Evolutionary conservation across 1,140 invertebrate species (phyloP), one percentile per base, ranked within the genome.

Genomic region (Xylocopa sonorina): DNA sequence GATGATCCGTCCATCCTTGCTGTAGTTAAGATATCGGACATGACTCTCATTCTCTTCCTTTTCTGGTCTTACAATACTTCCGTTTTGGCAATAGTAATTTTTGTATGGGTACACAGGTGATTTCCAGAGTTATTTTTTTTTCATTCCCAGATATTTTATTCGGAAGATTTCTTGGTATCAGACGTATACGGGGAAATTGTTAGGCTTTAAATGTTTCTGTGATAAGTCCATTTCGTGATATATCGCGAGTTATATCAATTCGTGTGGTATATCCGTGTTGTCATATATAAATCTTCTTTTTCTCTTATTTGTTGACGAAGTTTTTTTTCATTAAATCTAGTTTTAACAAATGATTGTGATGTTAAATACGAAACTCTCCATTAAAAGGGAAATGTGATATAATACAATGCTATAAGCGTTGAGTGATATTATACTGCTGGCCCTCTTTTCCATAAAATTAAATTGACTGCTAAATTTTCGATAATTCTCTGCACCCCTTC

Each of bases 41-140:
- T 75, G 67, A 78, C 57, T 88, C 84, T 87, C 83, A 81, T 85
- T 82, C 82, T 88, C 75, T 82, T 88, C 83, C 81, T 80, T 84
- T 80, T 82, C 79, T 84, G 80, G 79, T 87, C 81, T 80, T 81
- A 81, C 83, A 80, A 74, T 46, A 62, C 68, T 83, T 69, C 62
- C 75, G 63, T 66, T 80, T 76, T 57, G 68, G 53, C 50, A 83
- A 73, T 86, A 75, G 66, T 82, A 50, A 77, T 90, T 88, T 66
- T 89, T 86, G 83, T 91, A 80, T 88, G 89, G 89, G 89, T 91
- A 79, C 87, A 91, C 75, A 91, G 88, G 85, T 91, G 90, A 90
- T 80, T 62, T 78, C 29, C 53, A 63, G 14, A 60, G 50, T 69
- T n/a, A n/a, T n/a, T n/a, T n/a, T n/a, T n/a, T n/a, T n/a, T n/a